A percentile compares a stretch with the other conserved stretches of the same genome.
These are phyloP conservation scores for Nesometra sesokonis DNA, from an alignment of 35 echinoderm and acorn worm species.

Conservation along the genomic window DNA sequence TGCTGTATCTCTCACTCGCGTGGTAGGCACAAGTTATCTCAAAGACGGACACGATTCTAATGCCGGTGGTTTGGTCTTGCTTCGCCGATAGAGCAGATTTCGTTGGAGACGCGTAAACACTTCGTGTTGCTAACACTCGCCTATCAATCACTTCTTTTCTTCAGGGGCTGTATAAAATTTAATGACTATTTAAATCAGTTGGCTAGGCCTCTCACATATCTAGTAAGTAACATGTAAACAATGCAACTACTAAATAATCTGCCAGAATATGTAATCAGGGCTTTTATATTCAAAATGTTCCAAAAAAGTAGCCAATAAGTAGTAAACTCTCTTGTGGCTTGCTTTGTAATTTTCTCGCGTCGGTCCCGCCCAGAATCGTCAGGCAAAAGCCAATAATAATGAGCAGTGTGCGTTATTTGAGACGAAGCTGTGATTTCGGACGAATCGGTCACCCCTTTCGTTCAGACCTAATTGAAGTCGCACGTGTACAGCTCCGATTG, in stretches of 20 bases:
- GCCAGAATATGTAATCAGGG: not conserved
- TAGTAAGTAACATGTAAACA: slow-evolving; percentile 1
- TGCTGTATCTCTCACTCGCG: not conserved
- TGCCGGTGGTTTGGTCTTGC: not conserved
- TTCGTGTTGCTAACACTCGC: not conserved
- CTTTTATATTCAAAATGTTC: not conserved
- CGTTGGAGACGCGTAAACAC: not conserved
- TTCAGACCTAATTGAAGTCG: not conserved
- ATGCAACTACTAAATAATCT: not conserved
- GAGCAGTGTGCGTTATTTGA: not conserved
- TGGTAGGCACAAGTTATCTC: not conserved
- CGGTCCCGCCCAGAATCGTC: not conserved
- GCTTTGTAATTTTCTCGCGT: not conserved
- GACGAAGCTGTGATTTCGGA: not conserved
- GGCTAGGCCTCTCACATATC: not conserved
- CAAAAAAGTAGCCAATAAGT: not conserved
- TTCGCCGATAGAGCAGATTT: not conserved
- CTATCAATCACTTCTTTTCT: not conserved
- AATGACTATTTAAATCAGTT: slow-evolving; percentile 1
- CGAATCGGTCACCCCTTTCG: not conserved
- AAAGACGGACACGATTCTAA: not conserved
- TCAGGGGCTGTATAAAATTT: not conserved
- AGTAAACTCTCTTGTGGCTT: not conserved
- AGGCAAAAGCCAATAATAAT: not conserved
- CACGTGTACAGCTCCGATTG: not conserved